Conservation (phyloP, 2,113 vertebrate species). For the Eulacestoma nigropectus region DNA sequence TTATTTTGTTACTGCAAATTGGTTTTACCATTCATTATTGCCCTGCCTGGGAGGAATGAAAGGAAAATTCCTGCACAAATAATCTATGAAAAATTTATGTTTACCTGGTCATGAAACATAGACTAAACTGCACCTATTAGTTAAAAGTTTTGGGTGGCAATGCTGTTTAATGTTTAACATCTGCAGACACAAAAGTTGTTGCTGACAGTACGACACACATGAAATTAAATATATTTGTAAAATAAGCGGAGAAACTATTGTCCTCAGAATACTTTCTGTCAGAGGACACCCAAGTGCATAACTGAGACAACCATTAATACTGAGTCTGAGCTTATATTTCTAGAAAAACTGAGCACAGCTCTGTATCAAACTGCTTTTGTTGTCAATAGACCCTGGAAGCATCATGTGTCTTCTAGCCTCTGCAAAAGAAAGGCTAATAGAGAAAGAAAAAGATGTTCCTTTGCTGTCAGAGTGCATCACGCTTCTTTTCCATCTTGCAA, state of each 20-base stretch:
- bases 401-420: conserved; percentile 11
- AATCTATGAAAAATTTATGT: not conserved
- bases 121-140: not conserved
- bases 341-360: not conserved
- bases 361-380: not conserved
- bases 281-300: not conserved
- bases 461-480: conserved; percentile 12
- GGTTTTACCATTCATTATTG: not conserved
- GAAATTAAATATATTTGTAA: not conserved
- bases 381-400: not conserved
- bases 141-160: not conserved
- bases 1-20: not conserved
- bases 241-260: not conserved
- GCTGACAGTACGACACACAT: not conserved
- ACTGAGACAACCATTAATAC: not conserved
- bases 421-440: not conserved
- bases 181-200: not conserved
- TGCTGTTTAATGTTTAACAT: not conserved
- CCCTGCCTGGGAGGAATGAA: not conserved
- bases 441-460: conserved; percentile 16
- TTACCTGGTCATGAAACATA: not conserved
- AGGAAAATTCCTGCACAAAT: not conserved
- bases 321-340: not conserved
- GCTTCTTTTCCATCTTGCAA: conserved; percentile 5
- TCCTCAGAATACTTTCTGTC: not conserved